Base-by-base conservation (phyloP, 2,888 invertebrate species). In the Machimus atricapillus region DNA sequence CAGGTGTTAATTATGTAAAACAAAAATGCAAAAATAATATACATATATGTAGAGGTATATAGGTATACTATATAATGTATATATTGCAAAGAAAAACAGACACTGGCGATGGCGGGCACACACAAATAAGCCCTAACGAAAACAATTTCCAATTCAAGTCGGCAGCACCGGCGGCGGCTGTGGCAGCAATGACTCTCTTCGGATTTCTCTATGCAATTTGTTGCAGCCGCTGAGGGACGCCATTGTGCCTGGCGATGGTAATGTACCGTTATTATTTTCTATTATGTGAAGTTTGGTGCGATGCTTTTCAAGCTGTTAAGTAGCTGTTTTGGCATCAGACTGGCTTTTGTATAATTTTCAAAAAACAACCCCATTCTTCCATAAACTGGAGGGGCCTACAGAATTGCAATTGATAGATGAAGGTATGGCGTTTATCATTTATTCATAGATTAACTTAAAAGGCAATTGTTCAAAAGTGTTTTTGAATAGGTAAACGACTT, bases 1-100 rank as follows among this genome's bases (percentile, higher is more conserved):
- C 79, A 79, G 52, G 56, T 79, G 52, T 56, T 79, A 79, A 79
- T 79, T 78, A 78, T 66, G 23, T 66, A 66, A 66, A 66, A 78
- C 43, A 14, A 78, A 79, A 79, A 79, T 16, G 2, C 8, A 12
- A 40, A 12, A 40, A 34, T 7, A 34, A 34, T 5, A 34, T 34
- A 34, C 4, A 7, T 34, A 31, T 31, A 31, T n/a, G n/a, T n/a
- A n/a, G n/a, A 31, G 1, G 31, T 31, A 31, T 31, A 31, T 31
- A 31, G 3, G 7, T 34, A 34, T 34, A 7, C 7, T n/a, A 34
- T 34, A 1, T 34, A n/a, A 7, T 34, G 4, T 40, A 40, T 40
- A 27, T 46, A 7, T 66, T 12, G 12, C 66, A 2, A 66, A 66
- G 66, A 66, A 66, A 66, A 66, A 66, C 66, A 66, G 27, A 66